Percentiles rank a stretch among this genome's conserved stretches.
Conservation (phyloP, 2,113 vertebrate genomes). For the Tauraco erythrolophus region DNA sequence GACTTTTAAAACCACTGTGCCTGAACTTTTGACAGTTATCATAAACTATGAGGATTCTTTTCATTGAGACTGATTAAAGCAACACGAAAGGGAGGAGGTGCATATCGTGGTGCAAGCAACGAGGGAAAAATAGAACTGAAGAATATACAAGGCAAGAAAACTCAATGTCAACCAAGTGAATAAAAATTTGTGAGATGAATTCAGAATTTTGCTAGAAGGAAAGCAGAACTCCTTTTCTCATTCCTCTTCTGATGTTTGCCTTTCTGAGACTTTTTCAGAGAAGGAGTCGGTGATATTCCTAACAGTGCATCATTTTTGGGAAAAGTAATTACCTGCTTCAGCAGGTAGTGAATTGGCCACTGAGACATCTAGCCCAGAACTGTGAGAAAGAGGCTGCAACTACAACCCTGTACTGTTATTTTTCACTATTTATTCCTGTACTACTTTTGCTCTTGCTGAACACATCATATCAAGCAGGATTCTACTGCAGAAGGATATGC, state of each 20-base stretch:
- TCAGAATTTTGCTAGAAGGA: not conserved
- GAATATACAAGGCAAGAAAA: not conserved
- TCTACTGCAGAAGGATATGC: not conserved
- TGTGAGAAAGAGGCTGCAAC: not conserved
- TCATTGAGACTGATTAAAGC: not conserved
- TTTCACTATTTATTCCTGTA: not conserved
- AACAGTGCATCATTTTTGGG: not conserved
- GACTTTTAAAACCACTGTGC: not conserved
- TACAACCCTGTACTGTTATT: not conserved
- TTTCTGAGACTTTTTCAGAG: not conserved
- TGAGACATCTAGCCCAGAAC: not conserved
- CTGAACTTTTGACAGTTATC: slow-evolving; percentile 39
- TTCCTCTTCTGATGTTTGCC: not conserved
- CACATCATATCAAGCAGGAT: not conserved
- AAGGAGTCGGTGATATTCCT: not conserved
- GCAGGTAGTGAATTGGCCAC: not conserved
- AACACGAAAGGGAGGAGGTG: not conserved
- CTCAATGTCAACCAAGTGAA: not conserved
- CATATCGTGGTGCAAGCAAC: not conserved
- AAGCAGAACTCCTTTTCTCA: not conserved
- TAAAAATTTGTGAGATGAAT: not conserved
- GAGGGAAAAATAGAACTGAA: not conserved
- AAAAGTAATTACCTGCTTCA: not conserved
- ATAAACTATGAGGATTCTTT: slow-evolving; percentile 29
- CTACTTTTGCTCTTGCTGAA: not conserved